Base-by-base conservation (phyloP, 2,797 vertebrate species). In the Enteromius unitaeniatus region DNA sequence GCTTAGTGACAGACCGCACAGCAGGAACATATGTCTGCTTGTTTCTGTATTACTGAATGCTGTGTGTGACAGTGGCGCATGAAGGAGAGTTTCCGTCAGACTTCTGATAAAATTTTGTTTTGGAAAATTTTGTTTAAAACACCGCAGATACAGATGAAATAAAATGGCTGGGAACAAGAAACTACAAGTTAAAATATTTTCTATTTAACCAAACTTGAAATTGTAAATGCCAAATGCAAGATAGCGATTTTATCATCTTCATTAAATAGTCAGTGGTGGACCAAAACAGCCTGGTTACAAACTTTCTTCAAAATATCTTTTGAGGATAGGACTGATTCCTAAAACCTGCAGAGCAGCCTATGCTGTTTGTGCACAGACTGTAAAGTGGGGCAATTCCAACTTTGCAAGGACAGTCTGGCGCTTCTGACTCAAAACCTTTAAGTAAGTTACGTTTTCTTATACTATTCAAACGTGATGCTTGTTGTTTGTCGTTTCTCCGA, bases 11-110 rank as follows among this genome's bases (percentile, higher is more conserved):
- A 47, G 78, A 68, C 40, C 28, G 67, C 49, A 28, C 83, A 81
- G 72, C 74, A 55, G 79, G 76, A 73, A 83, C 85, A 85, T 85
- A 88, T 88, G 87, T 62, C 28, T 47, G 69, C 28, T 42, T 68
- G 60, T 78, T 78, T 67, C 37, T 79, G 75, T 77, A 1, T 45
- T 65, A 14, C 58, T 83, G 26, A 73, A 67, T 53, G 47, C n/a
- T 72, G 23, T 74, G 28, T 81, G 77, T n/a, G 76, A 42, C 53
- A 45, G 21, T 62, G 51, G 26, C 17, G 13, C 26, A 45, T 31
- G 31, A 80, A 40, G 55, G 13, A 62, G 14, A 13, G 60, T 86
- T 73, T 84, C 84, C 60, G 84, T 75, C 49, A 81, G 14, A n/a
- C 45, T 77, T 73, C 40, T 69, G 13, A 60, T 17, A 10, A 65